Evolutionary conservation across 1,140 invertebrate species (phyloP).

Genomic region (Octopus sinensis): DNA sequence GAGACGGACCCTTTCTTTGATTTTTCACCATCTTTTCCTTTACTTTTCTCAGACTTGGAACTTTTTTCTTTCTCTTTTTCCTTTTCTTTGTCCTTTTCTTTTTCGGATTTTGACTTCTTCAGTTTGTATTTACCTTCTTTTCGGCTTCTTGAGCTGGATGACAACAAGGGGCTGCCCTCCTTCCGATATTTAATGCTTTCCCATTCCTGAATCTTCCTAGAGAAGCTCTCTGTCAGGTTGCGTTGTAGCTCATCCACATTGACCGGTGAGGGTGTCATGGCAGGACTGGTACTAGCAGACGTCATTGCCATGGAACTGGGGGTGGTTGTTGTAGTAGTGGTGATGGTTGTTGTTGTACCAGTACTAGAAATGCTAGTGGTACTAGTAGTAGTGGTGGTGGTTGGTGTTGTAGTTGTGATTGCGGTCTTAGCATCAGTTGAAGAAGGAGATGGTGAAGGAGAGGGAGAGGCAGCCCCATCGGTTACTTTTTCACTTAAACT

Average conservation of each 20-base stretch:
- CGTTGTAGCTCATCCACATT: constrained; percentile 65
- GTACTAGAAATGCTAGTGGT: too few species aligned
- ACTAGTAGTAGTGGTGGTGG: too few species aligned
- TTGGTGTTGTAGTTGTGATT: too few species aligned
- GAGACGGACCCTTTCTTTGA: constrained; percentile 66
- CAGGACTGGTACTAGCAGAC: constrained; percentile 27
- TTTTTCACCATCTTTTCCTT: constrained; percentile 49
- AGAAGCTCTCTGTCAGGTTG: constrained; percentile 71
- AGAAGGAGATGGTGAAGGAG: constrained; percentile 20
- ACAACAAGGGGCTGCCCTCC: constrained; percentile 34
- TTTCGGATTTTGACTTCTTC: constrained; percentile 44
- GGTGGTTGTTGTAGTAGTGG: too few species aligned
- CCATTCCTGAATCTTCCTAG: constrained; percentile 71
- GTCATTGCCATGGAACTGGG: too few species aligned
- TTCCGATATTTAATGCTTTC: constrained; percentile 60
- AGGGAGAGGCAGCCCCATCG: constrained; percentile 29
- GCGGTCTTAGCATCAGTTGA: too few species aligned
- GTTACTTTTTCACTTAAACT: constrained; percentile 25
- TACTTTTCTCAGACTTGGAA: constrained; percentile 67
- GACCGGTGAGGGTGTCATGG: constrained; percentile 18
- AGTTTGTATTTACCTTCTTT: constrained; percentile 42
- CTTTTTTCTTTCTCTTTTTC: constrained; percentile 63
- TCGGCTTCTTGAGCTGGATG: constrained; percentile 27
- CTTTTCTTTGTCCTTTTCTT: constrained; percentile 43
- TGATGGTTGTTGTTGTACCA: too few species aligned